Conservation (phyloP, 2,888 invertebrate genomes). For the Agonum fuliginosum region DNA sequence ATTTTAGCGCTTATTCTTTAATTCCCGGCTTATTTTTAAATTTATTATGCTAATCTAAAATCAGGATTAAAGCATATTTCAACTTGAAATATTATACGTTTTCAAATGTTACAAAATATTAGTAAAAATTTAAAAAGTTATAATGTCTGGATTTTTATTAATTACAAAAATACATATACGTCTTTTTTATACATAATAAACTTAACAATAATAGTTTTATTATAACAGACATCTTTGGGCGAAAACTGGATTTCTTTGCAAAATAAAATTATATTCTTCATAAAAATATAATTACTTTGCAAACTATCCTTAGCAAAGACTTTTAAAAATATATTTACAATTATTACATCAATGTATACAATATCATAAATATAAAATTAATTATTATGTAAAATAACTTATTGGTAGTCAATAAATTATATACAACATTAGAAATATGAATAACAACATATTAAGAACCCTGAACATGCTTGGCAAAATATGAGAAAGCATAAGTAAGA, state of each 20-base stretch:
- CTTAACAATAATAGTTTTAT: conserved; percentile 52
- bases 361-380: conserved; percentile 51
- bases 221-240: conserved; percentile 57
- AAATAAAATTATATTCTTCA: conserved; percentile 49
- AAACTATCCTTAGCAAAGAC: conserved; percentile 40
- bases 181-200: conserved; percentile 44
- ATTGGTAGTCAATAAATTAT: conserved; percentile 59
- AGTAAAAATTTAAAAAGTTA: no score
- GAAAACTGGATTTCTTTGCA: conserved; percentile 40
- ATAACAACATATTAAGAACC: conserved; percentile 47
- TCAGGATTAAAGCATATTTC: neutral
- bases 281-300: conserved; percentile 50
- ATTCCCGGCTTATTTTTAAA: neutral
- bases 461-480: conserved; percentile 52
- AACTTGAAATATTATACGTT: no score
- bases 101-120: no score
- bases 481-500: conserved; percentile 16
- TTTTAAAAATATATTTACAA: conserved; percentile 52
- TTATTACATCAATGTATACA: conserved; percentile 20
- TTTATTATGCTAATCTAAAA: neutral
- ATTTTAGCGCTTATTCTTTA: neutral
- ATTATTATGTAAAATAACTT: conserved; percentile 55
- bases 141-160: conserved; percentile 44
- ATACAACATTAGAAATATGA: conserved; percentile 44
- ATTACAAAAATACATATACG: conserved; percentile 55